A percentile compares a stretch with the other conserved stretches of the same genome.
phyloP scores from a whole-genome alignment of 2,797 vertebrate genomes.

The Sciaenops ocellatus region DNA sequence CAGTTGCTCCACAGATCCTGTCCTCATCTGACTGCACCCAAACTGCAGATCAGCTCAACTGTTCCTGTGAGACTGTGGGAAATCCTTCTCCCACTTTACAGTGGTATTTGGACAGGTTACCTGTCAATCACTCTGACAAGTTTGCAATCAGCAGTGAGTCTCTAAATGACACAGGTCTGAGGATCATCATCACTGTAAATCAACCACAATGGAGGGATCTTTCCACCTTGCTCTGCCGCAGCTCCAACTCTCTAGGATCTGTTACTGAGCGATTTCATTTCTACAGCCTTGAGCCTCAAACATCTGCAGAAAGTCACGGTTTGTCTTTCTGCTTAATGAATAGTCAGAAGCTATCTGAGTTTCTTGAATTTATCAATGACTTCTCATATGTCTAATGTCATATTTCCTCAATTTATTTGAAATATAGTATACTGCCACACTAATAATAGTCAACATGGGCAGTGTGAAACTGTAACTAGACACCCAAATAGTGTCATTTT shows the following conservation, averaged over 20 bases:
- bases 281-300: not conserved
- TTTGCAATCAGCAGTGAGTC: not conserved
- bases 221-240: conserved; percentile 49
- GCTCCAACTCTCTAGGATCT: conserved; percentile 48
- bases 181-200: conserved; percentile 46
- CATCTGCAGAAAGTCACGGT: not conserved
- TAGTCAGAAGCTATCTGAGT: no score
- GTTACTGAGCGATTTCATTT: conserved; percentile 23
- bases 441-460: no score
- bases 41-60: no score
- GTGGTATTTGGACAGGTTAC: conserved; percentile 62
- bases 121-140: conserved; percentile 18
- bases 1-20: no score
- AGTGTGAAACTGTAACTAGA: no score
- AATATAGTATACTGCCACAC: no score
- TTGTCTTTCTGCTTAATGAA: not conserved
- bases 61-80: no score
- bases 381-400: no score
- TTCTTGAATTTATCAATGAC: no score
- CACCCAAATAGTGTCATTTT: no score
- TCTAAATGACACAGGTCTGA: conserved; percentile 20
- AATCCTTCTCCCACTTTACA: conserved; percentile 30
- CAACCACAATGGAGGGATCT: not conserved
- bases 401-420: no score
- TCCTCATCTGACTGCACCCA: no score